These are phyloP conservation scores for Hirtodrosophila duncani DNA, from an alignment of 2,888 invertebrate species.

Conservation along the genomic window DNA sequence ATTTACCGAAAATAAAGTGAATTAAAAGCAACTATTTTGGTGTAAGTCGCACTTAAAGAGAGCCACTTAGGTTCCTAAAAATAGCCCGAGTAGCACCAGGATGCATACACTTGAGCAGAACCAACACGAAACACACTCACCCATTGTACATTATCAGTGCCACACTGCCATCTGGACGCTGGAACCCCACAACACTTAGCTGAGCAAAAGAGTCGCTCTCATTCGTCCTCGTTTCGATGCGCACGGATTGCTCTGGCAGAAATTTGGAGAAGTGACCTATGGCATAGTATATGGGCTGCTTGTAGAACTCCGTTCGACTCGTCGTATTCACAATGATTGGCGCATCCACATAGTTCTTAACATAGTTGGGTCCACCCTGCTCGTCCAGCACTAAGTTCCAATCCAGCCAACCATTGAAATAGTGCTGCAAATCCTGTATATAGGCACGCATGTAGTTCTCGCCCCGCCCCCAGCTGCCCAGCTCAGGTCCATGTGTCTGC, in stretches of 20 bases:
- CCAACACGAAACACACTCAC: slow-evolving; percentile 74
- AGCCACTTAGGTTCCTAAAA: slow-evolving; percentile 44
- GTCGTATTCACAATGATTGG: slow-evolving; percentile 81
- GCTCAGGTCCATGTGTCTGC: slow-evolving; percentile 80
- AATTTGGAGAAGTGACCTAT: slow-evolving; percentile 90
- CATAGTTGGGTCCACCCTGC: slow-evolving; percentile 88
- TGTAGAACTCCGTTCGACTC: slow-evolving; percentile 86
- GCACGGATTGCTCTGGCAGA: slow-evolving; percentile 81
- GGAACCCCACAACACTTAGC: slow-evolving; percentile 80
- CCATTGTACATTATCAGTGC: slow-evolving; percentile 80
- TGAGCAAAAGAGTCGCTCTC: slow-evolving; percentile 60
- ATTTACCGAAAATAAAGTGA: too few relatives aligned
- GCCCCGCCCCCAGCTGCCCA: slow-evolving; percentile 89
- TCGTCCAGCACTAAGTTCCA: slow-evolving; percentile 93
- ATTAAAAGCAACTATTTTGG: too few relatives aligned
- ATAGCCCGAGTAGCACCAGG: slow-evolving; percentile 38
- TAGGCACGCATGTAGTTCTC: slow-evolving; percentile 85
- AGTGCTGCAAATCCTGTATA: slow-evolving; percentile 86
- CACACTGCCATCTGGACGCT: slow-evolving; percentile 79
- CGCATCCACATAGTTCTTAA: slow-evolving; percentile 83
- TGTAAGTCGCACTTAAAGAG: slow-evolving; percentile 41
- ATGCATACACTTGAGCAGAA: slow-evolving; percentile 6
- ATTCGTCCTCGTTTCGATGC: slow-evolving; percentile 62
- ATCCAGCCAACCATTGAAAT: slow-evolving; percentile 91
- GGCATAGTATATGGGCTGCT: slow-evolving; percentile 93